Evolutionary conservation across 1,140 invertebrate species (phyloP).

Genomic region (Eueides isabella): DNA sequence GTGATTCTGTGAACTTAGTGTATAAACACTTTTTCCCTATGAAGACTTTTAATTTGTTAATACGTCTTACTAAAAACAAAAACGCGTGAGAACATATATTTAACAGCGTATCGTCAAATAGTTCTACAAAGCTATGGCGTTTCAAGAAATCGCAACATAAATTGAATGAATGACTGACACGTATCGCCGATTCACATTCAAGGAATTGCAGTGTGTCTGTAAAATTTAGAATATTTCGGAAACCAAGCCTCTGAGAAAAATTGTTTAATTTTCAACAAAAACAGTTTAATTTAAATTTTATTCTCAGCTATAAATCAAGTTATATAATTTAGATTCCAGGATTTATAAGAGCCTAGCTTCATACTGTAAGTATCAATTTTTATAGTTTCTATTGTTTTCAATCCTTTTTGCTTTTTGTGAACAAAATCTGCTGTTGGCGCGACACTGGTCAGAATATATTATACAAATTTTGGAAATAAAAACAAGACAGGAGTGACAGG

Average conservation of each 20-base stretch:
- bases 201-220: conserved; percentile 61
- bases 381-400: conserved; percentile 30
- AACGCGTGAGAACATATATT: conserved; percentile 57
- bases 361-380: conserved; percentile 18
- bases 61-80: conserved; percentile 23
- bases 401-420: conserved; percentile 35
- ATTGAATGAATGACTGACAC: conserved; percentile 80
- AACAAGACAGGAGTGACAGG: conserved; percentile 76
- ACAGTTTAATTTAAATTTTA: too few species aligned
- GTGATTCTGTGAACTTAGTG: too few species aligned
- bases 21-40: too few species aligned
- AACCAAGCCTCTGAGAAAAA: conserved; percentile 43
- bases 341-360: not conserved
- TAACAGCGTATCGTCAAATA: conserved; percentile 68
- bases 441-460: conserved; percentile 76
- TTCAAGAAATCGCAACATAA: conserved; percentile 74
- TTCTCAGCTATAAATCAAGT: not conserved
- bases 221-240: conserved; percentile 56
- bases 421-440: conserved; percentile 62
- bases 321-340: not conserved
- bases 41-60: not conserved
- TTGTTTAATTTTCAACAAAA: conserved; percentile 34
- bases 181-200: conserved; percentile 62
- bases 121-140: conserved; percentile 65
- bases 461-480: conserved; percentile 81